Conservation (phyloP, 2,113 vertebrate genomes). For the Ictalurus punctatus region DNA sequence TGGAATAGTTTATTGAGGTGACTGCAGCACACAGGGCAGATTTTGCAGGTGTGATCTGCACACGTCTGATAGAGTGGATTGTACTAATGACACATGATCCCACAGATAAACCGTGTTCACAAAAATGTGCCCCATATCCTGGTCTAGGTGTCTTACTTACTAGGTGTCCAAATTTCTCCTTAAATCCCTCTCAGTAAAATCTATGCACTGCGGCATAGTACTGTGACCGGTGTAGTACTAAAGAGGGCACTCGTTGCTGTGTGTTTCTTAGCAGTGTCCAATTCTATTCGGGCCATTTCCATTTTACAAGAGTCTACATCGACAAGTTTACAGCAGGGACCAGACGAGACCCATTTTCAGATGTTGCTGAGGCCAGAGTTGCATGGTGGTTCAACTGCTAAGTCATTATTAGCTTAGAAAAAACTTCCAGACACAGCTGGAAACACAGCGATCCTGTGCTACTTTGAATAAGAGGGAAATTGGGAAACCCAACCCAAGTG, state of each 20-base stretch:
- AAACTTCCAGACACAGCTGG: neutral
- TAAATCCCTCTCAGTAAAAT: neutral
- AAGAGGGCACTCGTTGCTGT: neutral
- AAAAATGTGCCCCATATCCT: neutral
- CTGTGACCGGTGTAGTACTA: neutral
- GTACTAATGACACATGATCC: neutral
- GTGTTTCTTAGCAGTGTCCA: neutral
- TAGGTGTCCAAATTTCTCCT: neutral
- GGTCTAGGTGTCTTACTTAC: neutral
- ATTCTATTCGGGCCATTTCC: neutral
- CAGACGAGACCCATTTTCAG: neutral
- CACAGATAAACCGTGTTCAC: neutral
- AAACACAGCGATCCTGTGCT: neutral
- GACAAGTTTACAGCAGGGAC: neutral
- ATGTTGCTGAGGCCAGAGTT: neutral
- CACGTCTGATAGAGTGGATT: neutral
- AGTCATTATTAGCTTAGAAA: neutral
- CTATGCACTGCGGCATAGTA: neutral
- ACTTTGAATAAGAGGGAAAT: neutral
- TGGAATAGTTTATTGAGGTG: neutral
- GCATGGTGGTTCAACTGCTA: neutral
- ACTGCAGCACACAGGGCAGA: neutral
- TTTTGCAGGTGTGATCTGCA: neutral
- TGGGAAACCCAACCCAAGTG: neutral
- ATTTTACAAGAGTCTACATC: neutral